phyloP scores from a whole-genome alignment of 2,888 invertebrate genomes.

The Synanthedon formicaeformis region DNA sequence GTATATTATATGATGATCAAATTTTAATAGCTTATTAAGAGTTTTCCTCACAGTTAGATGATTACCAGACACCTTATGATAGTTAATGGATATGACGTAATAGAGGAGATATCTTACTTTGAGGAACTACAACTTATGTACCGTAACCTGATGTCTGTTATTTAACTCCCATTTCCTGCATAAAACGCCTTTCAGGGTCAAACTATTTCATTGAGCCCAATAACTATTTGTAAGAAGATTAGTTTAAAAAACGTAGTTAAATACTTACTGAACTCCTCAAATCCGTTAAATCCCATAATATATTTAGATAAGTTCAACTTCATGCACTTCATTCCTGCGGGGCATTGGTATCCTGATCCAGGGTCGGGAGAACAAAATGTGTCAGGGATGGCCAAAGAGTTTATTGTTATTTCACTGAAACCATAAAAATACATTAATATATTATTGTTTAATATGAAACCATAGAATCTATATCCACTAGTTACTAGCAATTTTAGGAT shows the following conservation, averaged over 20 bases:
- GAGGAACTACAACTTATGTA: no score
- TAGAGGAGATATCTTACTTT: no score
- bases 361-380: conserved; percentile 96
- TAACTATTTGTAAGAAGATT: no score
- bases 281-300: conserved; percentile 97
- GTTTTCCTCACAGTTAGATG: no score
- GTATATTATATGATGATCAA: no score
- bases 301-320: conserved; percentile 91
- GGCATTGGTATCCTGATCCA: conserved; percentile 96
- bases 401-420: conserved; percentile 86
- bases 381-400: conserved; percentile 97
- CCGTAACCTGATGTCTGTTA: no score
- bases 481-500: neutral
- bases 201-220: no score
- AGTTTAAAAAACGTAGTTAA: neutral
- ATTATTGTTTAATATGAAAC: conserved; percentile 1
- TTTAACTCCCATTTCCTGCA: no score
- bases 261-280: conserved; percentile 92
- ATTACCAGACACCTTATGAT: no score
- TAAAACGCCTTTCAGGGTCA: no score
- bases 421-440: conserved; percentile 5
- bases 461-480: neutral
- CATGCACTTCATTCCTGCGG: conserved; percentile 95
- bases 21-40: no score
- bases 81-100: no score